These are phyloP conservation scores for Brenthis daphne DNA, from an alignment of 2,888 invertebrate genomes.

Conservation along the genomic window DNA sequence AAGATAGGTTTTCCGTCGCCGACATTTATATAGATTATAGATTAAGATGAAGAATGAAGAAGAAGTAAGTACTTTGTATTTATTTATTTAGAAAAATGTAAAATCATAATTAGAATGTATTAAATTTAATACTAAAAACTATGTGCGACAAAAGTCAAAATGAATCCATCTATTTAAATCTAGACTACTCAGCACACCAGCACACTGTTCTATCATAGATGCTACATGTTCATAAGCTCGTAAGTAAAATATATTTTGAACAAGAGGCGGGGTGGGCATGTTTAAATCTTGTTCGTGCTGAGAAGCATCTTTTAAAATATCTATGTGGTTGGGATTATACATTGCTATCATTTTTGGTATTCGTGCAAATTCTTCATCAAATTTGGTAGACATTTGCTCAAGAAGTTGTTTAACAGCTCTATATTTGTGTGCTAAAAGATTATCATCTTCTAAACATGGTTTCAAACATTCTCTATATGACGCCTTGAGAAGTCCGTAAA, in stretches of 20 bases:
- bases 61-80: too few species aligned
- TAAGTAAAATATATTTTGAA: conserved; percentile 60
- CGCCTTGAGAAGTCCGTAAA: conserved; percentile 55
- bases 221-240: conserved; percentile 58
- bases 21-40: too few species aligned
- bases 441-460: conserved; percentile 54
- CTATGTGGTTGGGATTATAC: conserved; percentile 20
- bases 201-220: conserved; percentile 58
- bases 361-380: conserved; percentile 57
- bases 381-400: conserved; percentile 56
- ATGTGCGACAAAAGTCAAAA: conserved; percentile 64
- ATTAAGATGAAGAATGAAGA: too few species aligned
- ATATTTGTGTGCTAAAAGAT: conserved; percentile 56
- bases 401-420: conserved; percentile 57
- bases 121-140: conserved; percentile 4
- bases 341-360: conserved; percentile 41
- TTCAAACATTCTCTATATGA: conserved; percentile 47
- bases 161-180: conserved; percentile 71
- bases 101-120: neutral
- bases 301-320: conserved; percentile 13
- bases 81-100: neutral
- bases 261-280: conserved; percentile 6
- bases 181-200: conserved; percentile 67
- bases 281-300: conserved; percentile 1
- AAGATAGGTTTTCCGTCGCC: too few species aligned